Conservation (phyloP, 1,140 invertebrate genomes). For the Zaprionus inermis region DNA sequence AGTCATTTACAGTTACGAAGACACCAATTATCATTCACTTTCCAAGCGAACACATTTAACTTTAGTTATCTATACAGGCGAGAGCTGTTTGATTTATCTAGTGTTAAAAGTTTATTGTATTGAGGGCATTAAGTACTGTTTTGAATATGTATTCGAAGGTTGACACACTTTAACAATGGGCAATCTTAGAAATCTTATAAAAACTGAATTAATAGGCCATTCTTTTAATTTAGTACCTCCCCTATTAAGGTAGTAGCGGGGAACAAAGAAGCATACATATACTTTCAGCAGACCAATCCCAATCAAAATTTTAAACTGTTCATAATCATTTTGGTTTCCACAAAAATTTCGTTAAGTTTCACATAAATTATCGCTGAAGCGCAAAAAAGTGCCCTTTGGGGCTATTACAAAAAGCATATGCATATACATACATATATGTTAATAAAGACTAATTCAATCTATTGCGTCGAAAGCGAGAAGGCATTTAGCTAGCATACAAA, state of each 20-base stretch:
- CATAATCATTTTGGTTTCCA: background rate
- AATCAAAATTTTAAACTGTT: background rate
- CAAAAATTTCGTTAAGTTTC: background rate
- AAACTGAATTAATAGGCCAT: background rate
- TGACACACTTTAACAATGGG: background rate
- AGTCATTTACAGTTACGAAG: background rate
- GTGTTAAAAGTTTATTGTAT: background rate
- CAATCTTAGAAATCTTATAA: background rate
- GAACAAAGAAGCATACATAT: background rate
- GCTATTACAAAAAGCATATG: background rate
- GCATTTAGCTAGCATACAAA: slow-evolving; percentile 14
- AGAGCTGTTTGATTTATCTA: background rate
- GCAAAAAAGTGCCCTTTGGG: background rate
- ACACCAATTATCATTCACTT: background rate
- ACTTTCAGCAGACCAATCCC: background rate
- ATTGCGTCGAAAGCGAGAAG: background rate
- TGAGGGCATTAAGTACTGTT: background rate
- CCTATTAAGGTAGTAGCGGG: background rate
- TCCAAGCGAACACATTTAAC: background rate
- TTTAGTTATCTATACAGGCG: too few relatives aligned
- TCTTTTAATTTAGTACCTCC: background rate
- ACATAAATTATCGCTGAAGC: background rate
- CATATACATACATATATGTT: background rate
- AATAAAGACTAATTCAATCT: background rate
- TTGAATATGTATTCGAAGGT: background rate